Evolutionary conservation across 2,113 vertebrate genomes (phyloP).

Genomic region (Bufo gargarizans): DNA sequence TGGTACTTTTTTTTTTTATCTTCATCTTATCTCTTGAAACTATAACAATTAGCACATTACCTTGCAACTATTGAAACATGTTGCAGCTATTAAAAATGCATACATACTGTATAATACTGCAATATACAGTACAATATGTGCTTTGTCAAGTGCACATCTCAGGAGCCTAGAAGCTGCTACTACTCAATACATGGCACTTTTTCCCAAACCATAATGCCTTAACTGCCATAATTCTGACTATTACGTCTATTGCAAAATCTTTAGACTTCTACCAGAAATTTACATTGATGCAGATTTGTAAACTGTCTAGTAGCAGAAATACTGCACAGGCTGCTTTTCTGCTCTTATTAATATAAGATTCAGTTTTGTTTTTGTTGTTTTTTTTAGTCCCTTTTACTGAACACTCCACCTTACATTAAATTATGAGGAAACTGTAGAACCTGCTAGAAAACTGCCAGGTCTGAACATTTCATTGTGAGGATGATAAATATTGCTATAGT

Average conservation of each 20-base stretch:
- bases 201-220: background rate
- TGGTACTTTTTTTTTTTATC: background rate
- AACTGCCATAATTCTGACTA: background rate
- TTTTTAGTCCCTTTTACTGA: background rate
- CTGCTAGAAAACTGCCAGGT: conserved; percentile 15
- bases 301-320: conserved; percentile 1
- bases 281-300: conserved; percentile 9
- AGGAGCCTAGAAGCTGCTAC: background rate
- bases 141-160: background rate
- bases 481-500: background rate
- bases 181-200: background rate
- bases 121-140: background rate
- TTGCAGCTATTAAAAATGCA: too few species aligned
- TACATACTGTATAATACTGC: too few species aligned
- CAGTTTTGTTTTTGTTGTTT: background rate
- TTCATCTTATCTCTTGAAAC: background rate
- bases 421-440: conserved; percentile 10
- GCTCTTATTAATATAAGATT: background rate
- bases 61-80: background rate
- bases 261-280: background rate
- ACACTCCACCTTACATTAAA: background rate
- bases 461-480: conserved; percentile 19
- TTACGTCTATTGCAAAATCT: background rate
- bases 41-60: background rate
- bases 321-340: background rate